Evolutionary conservation across 2,113 vertebrate species (phyloP).

Genomic region (Oriolus oriolus): DNA sequence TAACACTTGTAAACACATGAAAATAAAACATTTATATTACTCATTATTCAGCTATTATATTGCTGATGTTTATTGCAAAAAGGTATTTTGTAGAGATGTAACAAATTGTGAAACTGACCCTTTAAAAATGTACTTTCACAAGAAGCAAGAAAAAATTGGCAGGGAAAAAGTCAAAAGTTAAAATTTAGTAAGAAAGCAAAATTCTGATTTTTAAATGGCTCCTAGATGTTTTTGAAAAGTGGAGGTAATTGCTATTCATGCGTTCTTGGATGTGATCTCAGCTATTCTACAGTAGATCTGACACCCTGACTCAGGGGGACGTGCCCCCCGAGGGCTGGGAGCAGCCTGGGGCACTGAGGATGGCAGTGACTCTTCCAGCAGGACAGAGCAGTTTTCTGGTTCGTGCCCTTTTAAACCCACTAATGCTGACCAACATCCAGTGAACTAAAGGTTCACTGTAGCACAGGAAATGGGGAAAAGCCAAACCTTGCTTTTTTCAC

Average conservation of each 20-base stretch:
- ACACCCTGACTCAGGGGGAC: fast-evolving
- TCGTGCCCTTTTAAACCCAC: neutral
- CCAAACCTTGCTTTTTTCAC: neutral
- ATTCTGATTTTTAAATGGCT: neutral
- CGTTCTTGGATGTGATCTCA: neutral
- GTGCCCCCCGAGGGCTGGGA: neutral
- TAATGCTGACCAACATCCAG: neutral
- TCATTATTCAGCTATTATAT: neutral
- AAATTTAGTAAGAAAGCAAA: neutral
- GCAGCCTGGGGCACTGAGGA: neutral
- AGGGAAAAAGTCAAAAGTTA: neutral
- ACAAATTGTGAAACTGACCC: neutral
- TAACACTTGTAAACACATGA: neutral
- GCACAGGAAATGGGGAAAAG: neutral
- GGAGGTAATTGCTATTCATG: neutral
- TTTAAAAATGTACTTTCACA: neutral
- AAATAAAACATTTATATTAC: neutral
- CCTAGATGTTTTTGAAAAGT: neutral
- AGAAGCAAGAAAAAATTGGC: no score
- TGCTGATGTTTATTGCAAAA: neutral
- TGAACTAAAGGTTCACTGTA: neutral
- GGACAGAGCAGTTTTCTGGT: neutral
- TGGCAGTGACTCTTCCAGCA: neutral
- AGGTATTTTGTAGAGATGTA: neutral
- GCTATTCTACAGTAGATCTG: neutral